Conservation (phyloP, 2,888 invertebrate genomes). For the Masnerella sp. region DNA sequence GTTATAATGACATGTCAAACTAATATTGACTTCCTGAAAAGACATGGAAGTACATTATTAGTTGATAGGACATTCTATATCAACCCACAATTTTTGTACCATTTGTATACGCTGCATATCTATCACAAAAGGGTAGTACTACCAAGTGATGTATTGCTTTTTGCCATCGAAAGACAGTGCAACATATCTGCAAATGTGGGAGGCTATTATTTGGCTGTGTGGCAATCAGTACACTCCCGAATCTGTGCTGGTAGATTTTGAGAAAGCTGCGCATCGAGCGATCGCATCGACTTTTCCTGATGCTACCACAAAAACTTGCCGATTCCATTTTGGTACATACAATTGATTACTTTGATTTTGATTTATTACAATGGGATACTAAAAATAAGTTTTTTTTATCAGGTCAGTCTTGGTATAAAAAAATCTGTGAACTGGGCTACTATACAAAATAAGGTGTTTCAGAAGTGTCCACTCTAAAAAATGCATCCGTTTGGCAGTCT, state of each 20-base stretch:
- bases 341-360: neutral
- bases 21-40: conserved; percentile 3
- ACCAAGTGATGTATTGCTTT: conserved; percentile 6
- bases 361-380: conserved; percentile 6
- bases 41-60: conserved; percentile 2
- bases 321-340: conserved; percentile 11
- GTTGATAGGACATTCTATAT: conserved; percentile 22
- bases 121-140: neutral
- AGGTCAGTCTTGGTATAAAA: conserved; percentile 10
- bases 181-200: conserved; percentile 1
- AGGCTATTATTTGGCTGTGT: neutral
- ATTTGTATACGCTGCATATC: neutral
- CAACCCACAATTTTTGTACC: neutral
- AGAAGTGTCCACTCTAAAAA: too few relatives aligned
- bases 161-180: neutral
- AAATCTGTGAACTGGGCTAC: neutral
- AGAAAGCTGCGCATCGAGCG: neutral
- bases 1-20: conserved; percentile 10
- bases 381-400: neutral
- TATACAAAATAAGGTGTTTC: too few relatives aligned
- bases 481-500: too few relatives aligned
- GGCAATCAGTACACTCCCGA: neutral
- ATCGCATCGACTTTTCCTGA: neutral
- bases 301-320: neutral
- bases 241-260: conserved; percentile 1